These are phyloP conservation scores for Myodes glareolus DNA, from an alignment of 2,113 vertebrate species.

Conservation along the genomic window DNA sequence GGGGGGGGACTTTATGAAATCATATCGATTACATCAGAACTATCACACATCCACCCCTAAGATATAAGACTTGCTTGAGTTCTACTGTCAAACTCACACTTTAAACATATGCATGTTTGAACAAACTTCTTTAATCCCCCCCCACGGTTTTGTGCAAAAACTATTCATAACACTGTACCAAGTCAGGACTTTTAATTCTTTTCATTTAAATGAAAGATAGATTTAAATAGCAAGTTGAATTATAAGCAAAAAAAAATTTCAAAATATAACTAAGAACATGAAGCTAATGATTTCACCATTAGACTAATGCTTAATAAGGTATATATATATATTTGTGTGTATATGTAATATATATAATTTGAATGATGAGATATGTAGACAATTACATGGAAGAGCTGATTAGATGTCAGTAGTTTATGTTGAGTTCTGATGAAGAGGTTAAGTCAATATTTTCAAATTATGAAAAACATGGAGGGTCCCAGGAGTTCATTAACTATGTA, in stretches of 20 bases:
- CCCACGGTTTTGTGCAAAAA: background rate
- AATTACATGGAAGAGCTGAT: background rate
- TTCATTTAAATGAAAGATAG: background rate
- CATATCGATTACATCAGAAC: background rate
- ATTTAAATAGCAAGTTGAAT: background rate
- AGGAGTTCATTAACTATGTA: background rate
- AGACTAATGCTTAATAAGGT: background rate
- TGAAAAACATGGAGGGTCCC: background rate
- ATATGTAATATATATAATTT: background rate
- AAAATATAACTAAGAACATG: conserved; percentile 22
- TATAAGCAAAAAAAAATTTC: conserved; percentile 32
- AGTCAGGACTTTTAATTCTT: background rate
- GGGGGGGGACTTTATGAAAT: background rate
- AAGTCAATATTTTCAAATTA: background rate
- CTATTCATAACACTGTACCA: background rate
- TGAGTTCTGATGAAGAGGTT: background rate
- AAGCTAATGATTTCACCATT: background rate
- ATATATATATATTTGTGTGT: background rate
- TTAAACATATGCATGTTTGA: background rate
- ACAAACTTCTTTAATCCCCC: background rate
- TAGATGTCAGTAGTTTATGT: background rate
- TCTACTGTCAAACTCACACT: background rate
- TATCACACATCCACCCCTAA: background rate
- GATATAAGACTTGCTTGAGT: background rate
- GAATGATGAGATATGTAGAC: background rate